phyloP scores from a whole-genome alignment of 2,113 vertebrate species.

The Hypanus sabinus region DNA sequence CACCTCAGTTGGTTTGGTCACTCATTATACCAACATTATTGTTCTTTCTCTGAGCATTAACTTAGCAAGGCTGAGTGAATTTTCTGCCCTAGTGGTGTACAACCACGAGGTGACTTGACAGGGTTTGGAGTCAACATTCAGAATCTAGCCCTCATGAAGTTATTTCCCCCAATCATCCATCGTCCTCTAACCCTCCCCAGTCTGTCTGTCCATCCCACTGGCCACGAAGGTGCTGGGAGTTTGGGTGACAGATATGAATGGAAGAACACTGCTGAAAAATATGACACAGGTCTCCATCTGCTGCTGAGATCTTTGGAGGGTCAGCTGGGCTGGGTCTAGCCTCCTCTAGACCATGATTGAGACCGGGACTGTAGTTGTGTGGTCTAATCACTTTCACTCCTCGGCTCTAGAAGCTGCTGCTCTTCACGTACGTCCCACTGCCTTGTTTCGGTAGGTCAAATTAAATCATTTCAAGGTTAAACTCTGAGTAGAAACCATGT shows the following conservation, averaged over 20 bases:
- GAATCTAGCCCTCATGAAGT: background rate
- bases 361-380: too few species aligned
- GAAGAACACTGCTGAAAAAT: background rate
- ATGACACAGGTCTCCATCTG: background rate
- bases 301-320: background rate
- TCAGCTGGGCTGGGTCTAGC: background rate
- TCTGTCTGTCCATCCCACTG: background rate
- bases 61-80: background rate
- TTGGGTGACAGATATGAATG: background rate
- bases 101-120: background rate
- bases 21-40: background rate
- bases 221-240: background rate
- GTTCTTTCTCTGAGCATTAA: too few species aligned
- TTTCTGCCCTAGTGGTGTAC: background rate
- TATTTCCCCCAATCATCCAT: background rate
- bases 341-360: background rate
- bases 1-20: background rate
- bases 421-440: background rate
- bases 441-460: background rate
- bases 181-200: too few species aligned
- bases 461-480: background rate
- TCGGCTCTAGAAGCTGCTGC: background rate
- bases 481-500: background rate
- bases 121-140: background rate
- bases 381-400: background rate